phyloP scores from a whole-genome alignment of 2,113 vertebrate species.

The Rhombomys opimus region DNA sequence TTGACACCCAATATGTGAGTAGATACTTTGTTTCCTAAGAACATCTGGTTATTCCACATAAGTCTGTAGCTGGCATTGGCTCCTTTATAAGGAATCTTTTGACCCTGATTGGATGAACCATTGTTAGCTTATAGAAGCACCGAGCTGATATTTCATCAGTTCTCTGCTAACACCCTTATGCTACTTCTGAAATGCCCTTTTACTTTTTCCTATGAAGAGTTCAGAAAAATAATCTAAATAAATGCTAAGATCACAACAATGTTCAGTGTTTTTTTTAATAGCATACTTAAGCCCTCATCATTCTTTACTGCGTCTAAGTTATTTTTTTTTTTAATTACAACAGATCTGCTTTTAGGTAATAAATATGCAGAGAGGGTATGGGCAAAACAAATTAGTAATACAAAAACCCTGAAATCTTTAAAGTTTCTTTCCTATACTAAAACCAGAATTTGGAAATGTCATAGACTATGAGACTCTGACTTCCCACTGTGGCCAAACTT shows the following conservation, averaged over 20 bases:
- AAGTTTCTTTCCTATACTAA: not conserved
- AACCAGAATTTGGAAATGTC: not conserved
- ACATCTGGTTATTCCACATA: not conserved
- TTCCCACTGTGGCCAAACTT: not conserved
- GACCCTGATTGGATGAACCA: no score
- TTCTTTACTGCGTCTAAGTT: not conserved
- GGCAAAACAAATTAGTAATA: not conserved
- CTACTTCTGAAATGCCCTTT: not conserved
- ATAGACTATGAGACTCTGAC: not conserved
- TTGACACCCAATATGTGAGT: not conserved
- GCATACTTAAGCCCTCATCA: not conserved
- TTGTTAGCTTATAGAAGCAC: not conserved
- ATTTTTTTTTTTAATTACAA: not conserved
- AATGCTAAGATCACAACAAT: not conserved
- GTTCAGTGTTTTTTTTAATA: not conserved
- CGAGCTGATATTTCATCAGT: not conserved
- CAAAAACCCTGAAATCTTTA: not conserved
- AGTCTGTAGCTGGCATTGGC: not conserved
- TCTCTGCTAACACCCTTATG: not conserved
- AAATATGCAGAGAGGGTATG: not conserved
- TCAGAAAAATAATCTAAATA: slow-evolving; percentile 25
- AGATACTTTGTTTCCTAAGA: not conserved
- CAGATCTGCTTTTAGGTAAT: not conserved
- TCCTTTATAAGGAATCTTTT: not conserved
- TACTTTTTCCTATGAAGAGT: not conserved